A percentile compares a stretch with the other conserved stretches of the same genome.
These are phyloP conservation scores for Glossophaga mutica DNA, from an alignment of 2,797 vertebrate species.

Conservation along the genomic window DNA sequence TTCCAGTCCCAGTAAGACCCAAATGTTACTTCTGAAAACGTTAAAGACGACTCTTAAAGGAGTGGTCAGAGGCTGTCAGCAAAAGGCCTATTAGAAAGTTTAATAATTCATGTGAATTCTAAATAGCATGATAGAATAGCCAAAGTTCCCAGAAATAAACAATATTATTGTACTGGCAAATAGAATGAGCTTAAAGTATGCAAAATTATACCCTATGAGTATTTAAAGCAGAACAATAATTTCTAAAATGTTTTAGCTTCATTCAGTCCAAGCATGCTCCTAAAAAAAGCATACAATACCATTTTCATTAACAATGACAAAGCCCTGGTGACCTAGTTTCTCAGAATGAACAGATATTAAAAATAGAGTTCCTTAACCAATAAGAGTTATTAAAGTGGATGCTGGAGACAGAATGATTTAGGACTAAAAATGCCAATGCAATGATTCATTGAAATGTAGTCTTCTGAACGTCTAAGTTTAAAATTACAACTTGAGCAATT, in stretches of 20 bases:
- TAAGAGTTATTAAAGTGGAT: slow-evolving; percentile 29
- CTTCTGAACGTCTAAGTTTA: background rate
- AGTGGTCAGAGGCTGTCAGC: background rate
- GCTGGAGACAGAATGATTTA: slow-evolving; percentile 11
- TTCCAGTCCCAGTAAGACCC: background rate
- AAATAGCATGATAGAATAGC: background rate
- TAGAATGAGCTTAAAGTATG: slow-evolving; percentile 4
- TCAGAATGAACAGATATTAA: slow-evolving; percentile 45
- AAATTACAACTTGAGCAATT: slow-evolving; percentile 18
- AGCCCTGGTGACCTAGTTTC: background rate
- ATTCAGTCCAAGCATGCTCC: slow-evolving; percentile 9
- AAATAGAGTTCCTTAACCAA: slow-evolving; percentile 32
- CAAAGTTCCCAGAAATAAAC: slow-evolving; percentile 42
- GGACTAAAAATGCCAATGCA: slow-evolving; percentile 8
- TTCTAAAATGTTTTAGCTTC: slow-evolving; percentile 26
- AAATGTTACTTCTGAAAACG: slow-evolving; percentile 42
- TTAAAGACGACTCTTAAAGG: background rate
- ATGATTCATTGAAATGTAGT: slow-evolving; percentile 23
- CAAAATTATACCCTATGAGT: slow-evolving; percentile 37
- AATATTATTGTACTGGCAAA: slow-evolving; percentile 43
- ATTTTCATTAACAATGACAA: slow-evolving; percentile 45
- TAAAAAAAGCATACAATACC: background rate
- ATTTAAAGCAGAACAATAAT: slow-evolving; percentile 35
- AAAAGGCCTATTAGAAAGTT: slow-evolving; percentile 25
- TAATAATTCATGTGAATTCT: slow-evolving; percentile 50